Evolutionary conservation across 2,888 invertebrate species (phyloP), one percentile per base, ranked within the genome.

Genomic region (Lutraria lutraria): DNA sequence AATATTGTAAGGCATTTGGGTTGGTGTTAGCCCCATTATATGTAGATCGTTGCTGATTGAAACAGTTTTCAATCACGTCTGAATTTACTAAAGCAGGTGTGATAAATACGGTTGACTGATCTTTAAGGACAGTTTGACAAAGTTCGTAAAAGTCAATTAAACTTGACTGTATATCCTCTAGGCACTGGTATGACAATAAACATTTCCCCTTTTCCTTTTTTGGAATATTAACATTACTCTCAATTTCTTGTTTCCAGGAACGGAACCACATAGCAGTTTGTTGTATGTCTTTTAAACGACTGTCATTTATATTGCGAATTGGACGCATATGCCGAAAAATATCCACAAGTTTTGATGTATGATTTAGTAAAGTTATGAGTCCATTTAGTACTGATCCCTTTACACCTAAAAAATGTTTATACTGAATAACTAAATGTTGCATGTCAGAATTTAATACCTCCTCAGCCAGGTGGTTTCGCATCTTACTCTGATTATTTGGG

Each of bases 381-480:
- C 87, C 89, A 87, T 85, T 83, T 21, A 91, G 53, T 6, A 86
- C 81, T 19, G 0, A 6, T n/a, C 92, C 90, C 63, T 87, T 89
- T 80, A 85, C 34, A 0, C 88, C 88, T 19, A 92, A 53, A 31
- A 63, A 72, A 8, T 16, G 60, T 54, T 89, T 87, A 80, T 88
- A 90, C 34, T 88, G 72, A 19, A 79, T 81, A 56, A 92, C 81
- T 0, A 86, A 52, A 54, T 90, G 19, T 13, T 89, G 53, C 88
- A 91, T 89, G 56, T 88, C 82, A 19, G 60, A 0, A 1, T n/a
- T n/a, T n/a, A n/a, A n/a, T n/a, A n/a, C n/a, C n/a, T n/a, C n/a
- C n/a, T n/a, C n/a, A n/a, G n/a, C 92, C 25, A 92, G 63, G 43
- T 90, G 63, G 29, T 89, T 92, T 31, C 88, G 52, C 87, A 93